phyloP scores from a whole-genome alignment of 2,797 vertebrate species.

The Pseudocheirus occidentalis region DNA sequence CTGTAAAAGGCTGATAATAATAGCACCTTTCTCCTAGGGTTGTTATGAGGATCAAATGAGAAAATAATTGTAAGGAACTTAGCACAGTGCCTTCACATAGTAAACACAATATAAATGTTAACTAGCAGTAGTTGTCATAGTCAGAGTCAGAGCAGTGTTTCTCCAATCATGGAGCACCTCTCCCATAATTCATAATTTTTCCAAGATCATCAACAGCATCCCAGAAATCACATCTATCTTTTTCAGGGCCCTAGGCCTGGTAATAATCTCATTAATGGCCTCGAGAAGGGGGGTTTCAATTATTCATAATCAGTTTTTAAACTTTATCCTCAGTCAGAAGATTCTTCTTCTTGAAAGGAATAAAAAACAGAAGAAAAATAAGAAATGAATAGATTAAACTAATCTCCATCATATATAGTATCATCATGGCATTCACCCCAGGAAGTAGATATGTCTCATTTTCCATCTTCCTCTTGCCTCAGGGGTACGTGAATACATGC shows the following conservation, averaged over 20 bases:
- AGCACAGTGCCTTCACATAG: neutral
- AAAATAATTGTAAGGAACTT: neutral
- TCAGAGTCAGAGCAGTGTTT: neutral
- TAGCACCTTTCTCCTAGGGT: neutral
- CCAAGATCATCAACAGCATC: neutral
- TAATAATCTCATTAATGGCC: neutral
- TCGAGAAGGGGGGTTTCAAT: neutral
- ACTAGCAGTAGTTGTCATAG: neutral
- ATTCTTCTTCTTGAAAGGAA: neutral
- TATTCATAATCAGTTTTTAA: neutral
- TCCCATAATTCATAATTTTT: neutral
- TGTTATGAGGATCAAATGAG: neutral
- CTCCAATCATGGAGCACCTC: neutral
- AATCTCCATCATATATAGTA: neutral
- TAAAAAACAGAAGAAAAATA: neutral
- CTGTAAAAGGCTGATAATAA: neutral
- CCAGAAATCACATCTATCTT: neutral
- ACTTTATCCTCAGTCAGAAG: neutral
- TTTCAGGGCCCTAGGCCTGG: neutral
- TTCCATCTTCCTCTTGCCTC: neutral
- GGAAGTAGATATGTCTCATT: neutral
- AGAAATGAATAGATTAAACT: neutral
- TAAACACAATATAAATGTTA: neutral
- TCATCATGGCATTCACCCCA: neutral
- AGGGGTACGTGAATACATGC: neutral